phyloP scores from a whole-genome alignment of 2,888 invertebrate genomes.

The Noctuana brunneofusca region DNA sequence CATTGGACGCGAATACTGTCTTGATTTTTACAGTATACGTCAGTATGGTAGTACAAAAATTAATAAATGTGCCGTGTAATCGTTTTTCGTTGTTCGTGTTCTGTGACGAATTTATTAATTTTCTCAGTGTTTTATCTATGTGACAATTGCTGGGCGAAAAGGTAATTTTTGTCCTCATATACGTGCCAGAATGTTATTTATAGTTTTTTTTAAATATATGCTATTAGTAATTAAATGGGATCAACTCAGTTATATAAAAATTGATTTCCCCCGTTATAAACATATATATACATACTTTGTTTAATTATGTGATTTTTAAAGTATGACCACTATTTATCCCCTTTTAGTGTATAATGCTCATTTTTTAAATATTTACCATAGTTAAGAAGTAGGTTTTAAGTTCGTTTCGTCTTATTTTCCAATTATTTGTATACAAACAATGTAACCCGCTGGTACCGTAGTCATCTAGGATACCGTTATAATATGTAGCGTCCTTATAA shows the following conservation, averaged over 20 bases:
- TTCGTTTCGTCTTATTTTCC: conserved; percentile 64
- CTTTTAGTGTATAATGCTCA: conserved; percentile 78
- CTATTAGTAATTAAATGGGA: conserved; percentile 63
- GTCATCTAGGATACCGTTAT: conserved; percentile 20
- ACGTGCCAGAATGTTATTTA: conserved; percentile 79
- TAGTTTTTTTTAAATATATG: conserved; percentile 66
- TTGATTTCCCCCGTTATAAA: conserved; percentile 43
- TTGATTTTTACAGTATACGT: conserved; percentile 59
- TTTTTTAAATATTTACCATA: conserved; percentile 78
- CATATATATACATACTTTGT: conserved; percentile 50
- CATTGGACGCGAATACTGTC: conserved; percentile 40
- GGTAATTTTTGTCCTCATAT: conserved; percentile 62
- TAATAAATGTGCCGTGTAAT: conserved; percentile 49
- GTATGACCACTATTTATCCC: conserved; percentile 76
- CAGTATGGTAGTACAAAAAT: conserved; percentile 74
- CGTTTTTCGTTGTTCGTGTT: conserved; percentile 57
- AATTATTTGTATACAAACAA: conserved; percentile 48
- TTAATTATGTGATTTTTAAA: conserved; percentile 68
- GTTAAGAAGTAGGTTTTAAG: conserved; percentile 70
- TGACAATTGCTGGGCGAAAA: conserved; percentile 59
- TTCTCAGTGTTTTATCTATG: conserved; percentile 49
- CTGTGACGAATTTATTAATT: conserved; percentile 69
- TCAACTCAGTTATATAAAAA: conserved; percentile 51
- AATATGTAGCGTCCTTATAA: conserved; percentile 44
- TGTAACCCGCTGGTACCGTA: conserved; percentile 62